Evolutionary conservation across 2,888 invertebrate genomes (phyloP).

Genomic region (Pammene fasciana): DNA sequence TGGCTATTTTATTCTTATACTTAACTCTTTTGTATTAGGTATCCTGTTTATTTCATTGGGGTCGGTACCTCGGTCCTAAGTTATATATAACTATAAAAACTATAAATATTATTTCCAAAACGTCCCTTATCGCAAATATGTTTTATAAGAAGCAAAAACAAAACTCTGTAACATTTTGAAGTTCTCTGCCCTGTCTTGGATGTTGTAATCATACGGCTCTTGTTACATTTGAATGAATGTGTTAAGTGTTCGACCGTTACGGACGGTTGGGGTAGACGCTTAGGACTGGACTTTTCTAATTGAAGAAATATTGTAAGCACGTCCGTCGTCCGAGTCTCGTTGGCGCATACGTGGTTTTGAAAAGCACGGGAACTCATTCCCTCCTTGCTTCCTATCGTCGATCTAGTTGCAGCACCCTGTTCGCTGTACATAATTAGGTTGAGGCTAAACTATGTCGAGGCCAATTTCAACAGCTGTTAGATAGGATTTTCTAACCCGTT

Average conservation of each 20-base stretch:
- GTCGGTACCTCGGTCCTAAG: no score
- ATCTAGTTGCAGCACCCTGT: conserved; percentile 54
- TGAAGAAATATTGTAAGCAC: conserved; percentile 15
- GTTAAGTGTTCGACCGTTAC: conserved; percentile 37
- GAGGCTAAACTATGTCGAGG: conserved; percentile 71
- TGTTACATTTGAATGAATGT: conserved; percentile 36
- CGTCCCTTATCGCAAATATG: not conserved
- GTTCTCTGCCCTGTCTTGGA: conserved; percentile 2
- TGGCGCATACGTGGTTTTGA: conserved; percentile 17
- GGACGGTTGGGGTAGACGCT: conserved; percentile 32
- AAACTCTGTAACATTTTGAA: not conserved
- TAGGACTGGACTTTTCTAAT: conserved; percentile 7
- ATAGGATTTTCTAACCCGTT: conserved; percentile 29
- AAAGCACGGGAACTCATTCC: conserved; percentile 7
- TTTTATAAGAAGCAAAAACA: not conserved
- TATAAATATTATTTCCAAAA: not conserved
- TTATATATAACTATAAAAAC: no score
- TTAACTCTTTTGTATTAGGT: not conserved
- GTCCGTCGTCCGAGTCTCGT: not conserved
- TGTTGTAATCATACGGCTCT: conserved; percentile 22
- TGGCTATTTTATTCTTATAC: no score
- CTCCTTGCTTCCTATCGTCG: conserved; percentile 37
- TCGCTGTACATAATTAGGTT: conserved; percentile 62
- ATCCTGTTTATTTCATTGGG: no score
- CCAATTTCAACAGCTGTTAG: conserved; percentile 49